Evolutionary conservation across 2,888 invertebrate species (phyloP).

Genomic region (Myopa tessellatipennis): DNA sequence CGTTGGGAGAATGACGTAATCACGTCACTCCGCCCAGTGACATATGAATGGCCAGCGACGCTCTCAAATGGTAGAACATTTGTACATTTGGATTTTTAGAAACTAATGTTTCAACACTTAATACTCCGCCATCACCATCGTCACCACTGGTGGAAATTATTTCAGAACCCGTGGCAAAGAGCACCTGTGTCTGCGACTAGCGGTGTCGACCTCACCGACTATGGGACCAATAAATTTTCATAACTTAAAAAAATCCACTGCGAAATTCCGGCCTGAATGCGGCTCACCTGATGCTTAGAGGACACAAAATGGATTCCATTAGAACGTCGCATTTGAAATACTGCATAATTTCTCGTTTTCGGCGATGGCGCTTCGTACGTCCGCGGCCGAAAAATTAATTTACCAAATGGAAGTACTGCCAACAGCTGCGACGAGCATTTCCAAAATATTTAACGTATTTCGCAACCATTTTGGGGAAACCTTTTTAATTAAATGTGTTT

Average conservation of each 20-base stretch:
- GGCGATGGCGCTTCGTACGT: slow-evolving; percentile 33
- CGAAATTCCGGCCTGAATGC: slow-evolving; percentile 1
- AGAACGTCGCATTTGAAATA: slow-evolving; percentile 56
- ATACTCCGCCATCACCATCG: not conserved
- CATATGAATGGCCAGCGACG: not conserved
- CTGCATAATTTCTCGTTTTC: slow-evolving; percentile 60
- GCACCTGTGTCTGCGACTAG: slow-evolving; percentile 11
- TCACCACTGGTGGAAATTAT: slow-evolving; percentile 9
- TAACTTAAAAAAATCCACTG: slow-evolving; percentile 26
- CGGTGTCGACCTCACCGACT: slow-evolving; percentile 22
- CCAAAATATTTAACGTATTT: slow-evolving; percentile 17
- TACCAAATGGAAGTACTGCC: slow-evolving; percentile 59
- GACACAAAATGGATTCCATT: slow-evolving; percentile 54
- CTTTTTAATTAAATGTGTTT: slow-evolving; percentile 33
- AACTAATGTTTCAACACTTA: slow-evolving; percentile 10
- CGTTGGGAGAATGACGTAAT: not conserved
- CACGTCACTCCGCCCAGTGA: not conserved
- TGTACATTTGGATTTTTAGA: not conserved
- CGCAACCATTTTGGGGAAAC: slow-evolving; percentile 19
- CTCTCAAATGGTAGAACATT: not conserved
- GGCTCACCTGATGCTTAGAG: slow-evolving; percentile 14
- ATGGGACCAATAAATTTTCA: slow-evolving; percentile 43
- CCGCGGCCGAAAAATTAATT: slow-evolving; percentile 63
- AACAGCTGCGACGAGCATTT: not conserved
- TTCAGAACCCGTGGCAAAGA: not conserved